A percentile compares a stretch with the other conserved stretches of the same genome.
phyloP scores from a whole-genome alignment of 2,797 vertebrate genomes.

The Hippopotamyrus pictus region DNA sequence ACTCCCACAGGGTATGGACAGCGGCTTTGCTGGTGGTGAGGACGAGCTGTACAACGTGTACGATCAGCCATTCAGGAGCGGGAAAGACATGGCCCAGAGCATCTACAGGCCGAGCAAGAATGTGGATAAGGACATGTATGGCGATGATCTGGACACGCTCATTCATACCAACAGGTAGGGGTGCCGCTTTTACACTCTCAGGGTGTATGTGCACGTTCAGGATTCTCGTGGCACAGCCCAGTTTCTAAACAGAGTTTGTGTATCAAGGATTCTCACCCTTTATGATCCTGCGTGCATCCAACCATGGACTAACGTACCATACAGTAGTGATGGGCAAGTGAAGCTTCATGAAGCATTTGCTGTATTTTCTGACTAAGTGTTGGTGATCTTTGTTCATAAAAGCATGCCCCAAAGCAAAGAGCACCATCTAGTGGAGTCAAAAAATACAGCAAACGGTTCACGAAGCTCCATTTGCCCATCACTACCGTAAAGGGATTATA shows the following conservation, averaged over 20 bases:
- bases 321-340: neutral
- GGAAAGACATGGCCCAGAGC: constrained; percentile 88
- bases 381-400: neutral
- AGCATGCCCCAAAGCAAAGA: neutral
- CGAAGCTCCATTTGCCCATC: constrained; percentile 30
- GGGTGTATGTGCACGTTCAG: constrained; percentile 26
- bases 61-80: constrained; percentile 83
- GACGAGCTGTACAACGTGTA: constrained; percentile 93
- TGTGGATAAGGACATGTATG: constrained; percentile 79
- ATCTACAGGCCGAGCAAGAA: constrained; percentile 93
- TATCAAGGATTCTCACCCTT: constrained; percentile 44
- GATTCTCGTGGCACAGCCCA: neutral
- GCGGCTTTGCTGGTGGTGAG: constrained; percentile 72
- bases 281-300: neutral
- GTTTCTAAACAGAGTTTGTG: constrained; percentile 24
- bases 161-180: constrained; percentile 60
- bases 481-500: neutral
- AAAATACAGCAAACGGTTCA: neutral
- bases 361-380: neutral
- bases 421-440: neutral
- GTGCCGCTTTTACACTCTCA: constrained; percentile 26
- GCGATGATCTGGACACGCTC: constrained; percentile 76
- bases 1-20: constrained; percentile 11
- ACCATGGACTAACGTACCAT: neutral
- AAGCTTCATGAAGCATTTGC: neutral